Percentiles rank a stretch among this genome's conserved stretches.
phyloP scores from a whole-genome alignment of 2,888 invertebrate genomes.

The Glyphotaelius pellucidus region DNA sequence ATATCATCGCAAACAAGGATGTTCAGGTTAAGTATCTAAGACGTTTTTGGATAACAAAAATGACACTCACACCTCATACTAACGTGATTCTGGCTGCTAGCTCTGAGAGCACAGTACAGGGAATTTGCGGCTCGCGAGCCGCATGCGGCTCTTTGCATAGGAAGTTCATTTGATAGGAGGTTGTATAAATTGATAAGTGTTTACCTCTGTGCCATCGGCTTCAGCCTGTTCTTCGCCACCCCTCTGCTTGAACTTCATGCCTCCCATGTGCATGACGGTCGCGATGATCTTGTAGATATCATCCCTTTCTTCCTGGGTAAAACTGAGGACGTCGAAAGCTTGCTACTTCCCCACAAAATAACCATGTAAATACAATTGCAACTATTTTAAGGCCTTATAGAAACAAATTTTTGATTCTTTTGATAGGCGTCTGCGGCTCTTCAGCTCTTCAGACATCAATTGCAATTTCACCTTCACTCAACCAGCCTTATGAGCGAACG shows the following conservation, averaged over 20 bases:
- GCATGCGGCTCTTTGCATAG: too few species aligned
- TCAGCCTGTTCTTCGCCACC: constrained; percentile 99
- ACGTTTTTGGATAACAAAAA: too few species aligned
- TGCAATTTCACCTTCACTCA: too few species aligned
- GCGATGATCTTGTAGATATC: constrained; percentile 98
- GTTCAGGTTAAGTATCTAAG: too few species aligned
- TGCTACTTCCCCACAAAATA: constrained; percentile 80
- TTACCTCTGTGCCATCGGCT: constrained; percentile 93
- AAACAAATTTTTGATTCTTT: background rate
- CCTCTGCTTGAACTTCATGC: constrained; percentile 99
- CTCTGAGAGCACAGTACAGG: too few species aligned
- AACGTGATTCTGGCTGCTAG: too few species aligned
- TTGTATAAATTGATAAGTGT: constrained; percentile 65
- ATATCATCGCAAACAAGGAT: too few species aligned
- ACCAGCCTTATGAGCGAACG: too few species aligned
- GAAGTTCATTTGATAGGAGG: background rate
- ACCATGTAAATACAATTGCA: background rate
- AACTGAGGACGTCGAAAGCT: constrained; percentile 99
- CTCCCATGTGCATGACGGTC: constrained; percentile 99
- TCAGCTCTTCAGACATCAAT: too few species aligned
- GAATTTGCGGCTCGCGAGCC: too few species aligned
- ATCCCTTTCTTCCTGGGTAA: constrained; percentile 97
- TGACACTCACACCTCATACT: too few species aligned
- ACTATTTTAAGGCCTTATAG: background rate
- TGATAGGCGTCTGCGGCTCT: too few species aligned